phyloP scores from a whole-genome alignment of 2,888 invertebrate genomes.

The Cotesia congregata region DNA sequence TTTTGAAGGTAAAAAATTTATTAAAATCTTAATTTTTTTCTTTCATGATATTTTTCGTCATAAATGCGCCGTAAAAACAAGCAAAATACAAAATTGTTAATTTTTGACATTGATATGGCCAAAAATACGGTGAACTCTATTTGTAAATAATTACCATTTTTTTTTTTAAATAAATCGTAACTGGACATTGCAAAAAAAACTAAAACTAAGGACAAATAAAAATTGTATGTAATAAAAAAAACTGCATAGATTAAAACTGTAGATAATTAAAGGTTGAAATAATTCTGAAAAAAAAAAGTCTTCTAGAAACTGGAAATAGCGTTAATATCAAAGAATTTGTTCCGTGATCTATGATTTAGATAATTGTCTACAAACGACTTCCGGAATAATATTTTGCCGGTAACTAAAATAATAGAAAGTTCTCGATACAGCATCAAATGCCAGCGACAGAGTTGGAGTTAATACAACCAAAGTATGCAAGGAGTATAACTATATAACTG shows the following conservation, averaged over 20 bases:
- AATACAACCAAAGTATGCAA: not conserved
- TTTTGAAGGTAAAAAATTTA: no score
- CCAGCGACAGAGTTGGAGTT: no score
- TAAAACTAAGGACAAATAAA: not conserved
- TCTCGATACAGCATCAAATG: no score
- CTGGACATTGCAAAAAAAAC: slow-evolving; percentile 6
- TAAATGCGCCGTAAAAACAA: no score
- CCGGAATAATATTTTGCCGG: slow-evolving; percentile 10
- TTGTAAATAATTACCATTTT: no score
- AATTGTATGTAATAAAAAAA: not conserved
- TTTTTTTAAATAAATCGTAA: no score
- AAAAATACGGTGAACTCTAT: no score
- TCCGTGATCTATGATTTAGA: not conserved
- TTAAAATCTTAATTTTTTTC: no score
- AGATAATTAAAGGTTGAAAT: not conserved
- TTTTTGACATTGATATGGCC: no score
- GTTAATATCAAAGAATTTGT: not conserved
- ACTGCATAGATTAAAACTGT: not conserved
- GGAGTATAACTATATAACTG: not conserved
- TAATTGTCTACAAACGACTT: slow-evolving; percentile 2
- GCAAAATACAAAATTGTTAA: no score
- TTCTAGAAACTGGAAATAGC: not conserved
- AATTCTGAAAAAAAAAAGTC: not conserved
- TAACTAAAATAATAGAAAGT: not conserved
- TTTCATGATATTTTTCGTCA: no score